Conservation (phyloP, 1,140 invertebrate genomes). For the Drosophila gunungcola region DNA sequence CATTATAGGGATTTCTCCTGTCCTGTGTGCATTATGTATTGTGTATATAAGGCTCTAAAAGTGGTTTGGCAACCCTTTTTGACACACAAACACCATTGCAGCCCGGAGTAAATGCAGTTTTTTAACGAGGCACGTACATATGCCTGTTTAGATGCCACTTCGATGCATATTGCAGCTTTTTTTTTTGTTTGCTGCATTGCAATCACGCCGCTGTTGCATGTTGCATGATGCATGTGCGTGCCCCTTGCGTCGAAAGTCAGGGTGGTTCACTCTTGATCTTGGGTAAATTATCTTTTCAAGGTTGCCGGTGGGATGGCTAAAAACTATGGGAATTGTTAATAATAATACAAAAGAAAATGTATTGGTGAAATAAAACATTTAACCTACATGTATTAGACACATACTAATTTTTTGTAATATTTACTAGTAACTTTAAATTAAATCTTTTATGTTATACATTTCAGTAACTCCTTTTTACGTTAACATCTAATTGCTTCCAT, state of each 20-base stretch:
- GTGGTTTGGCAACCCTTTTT: slow-evolving; percentile 81
- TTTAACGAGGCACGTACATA: slow-evolving; percentile 37
- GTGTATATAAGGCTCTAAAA: slow-evolving; percentile 30
- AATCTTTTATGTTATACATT: too few relatives aligned
- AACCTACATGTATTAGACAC: too few relatives aligned
- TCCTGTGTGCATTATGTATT: slow-evolving; percentile 13
- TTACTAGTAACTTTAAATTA: too few relatives aligned
- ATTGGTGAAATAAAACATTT: too few relatives aligned
- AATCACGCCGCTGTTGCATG: slow-evolving; percentile 72
- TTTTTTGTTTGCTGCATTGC: slow-evolving; percentile 54
- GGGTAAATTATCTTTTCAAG: not conserved
- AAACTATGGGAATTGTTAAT: too few relatives aligned
- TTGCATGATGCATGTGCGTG: slow-evolving; percentile 60
- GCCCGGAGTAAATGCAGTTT: slow-evolving; percentile 31
- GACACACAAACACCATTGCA: slow-evolving; percentile 75
- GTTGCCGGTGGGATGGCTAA: not conserved
- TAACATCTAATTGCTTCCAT: too few relatives aligned
- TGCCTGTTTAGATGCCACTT: slow-evolving; percentile 37
- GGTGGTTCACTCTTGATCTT: slow-evolving; percentile 34
- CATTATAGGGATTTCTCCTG: slow-evolving; percentile 63
- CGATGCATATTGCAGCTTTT: slow-evolving; percentile 48
- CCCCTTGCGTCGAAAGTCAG: slow-evolving; percentile 24
- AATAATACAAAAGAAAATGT: too few relatives aligned
- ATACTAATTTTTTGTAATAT: too few relatives aligned
- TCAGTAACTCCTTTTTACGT: too few relatives aligned